Evolutionary conservation across 2,888 invertebrate genomes (phyloP).

Genomic region (Julus scanicus): DNA sequence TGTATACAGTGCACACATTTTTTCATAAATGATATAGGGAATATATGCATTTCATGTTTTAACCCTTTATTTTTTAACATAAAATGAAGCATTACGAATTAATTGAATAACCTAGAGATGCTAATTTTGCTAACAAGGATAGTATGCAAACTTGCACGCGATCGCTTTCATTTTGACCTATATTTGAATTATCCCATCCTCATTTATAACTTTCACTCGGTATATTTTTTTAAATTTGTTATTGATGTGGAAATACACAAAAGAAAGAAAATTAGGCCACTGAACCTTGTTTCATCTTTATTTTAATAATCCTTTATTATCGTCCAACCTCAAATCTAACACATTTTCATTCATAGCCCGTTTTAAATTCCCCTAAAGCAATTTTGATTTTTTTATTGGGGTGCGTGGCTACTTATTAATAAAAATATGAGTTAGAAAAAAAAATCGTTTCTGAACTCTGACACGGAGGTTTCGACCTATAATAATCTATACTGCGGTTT

Average conservation of each 20-base stretch:
- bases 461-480: neutral
- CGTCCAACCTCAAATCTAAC: neutral
- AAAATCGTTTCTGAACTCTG: neutral
- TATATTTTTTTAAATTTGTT: neutral
- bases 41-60: neutral
- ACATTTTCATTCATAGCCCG: slow-evolving; percentile 1
- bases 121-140: neutral
- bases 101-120: neutral
- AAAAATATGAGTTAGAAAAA: neutral
- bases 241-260: slow-evolving; percentile 7
- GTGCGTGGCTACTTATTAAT: neutral
- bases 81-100: neutral
- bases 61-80: neutral
- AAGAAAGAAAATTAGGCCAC: slow-evolving; percentile 25
- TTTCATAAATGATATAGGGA: neutral
- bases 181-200: slow-evolving; percentile 13
- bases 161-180: slow-evolving; percentile 4
- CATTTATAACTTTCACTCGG: slow-evolving; percentile 22
- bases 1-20: too few relatives aligned
- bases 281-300: neutral
- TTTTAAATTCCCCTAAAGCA: neutral
- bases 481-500: neutral
- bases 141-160: neutral
- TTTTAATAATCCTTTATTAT: slow-evolving; percentile 12
- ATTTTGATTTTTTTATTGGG: slow-evolving; percentile 3